A percentile compares a stretch with the other conserved stretches of the same genome.
These are phyloP conservation scores for Phodopus roborovskii DNA, from an alignment of 2,113 vertebrate species.

Conservation along the genomic window DNA sequence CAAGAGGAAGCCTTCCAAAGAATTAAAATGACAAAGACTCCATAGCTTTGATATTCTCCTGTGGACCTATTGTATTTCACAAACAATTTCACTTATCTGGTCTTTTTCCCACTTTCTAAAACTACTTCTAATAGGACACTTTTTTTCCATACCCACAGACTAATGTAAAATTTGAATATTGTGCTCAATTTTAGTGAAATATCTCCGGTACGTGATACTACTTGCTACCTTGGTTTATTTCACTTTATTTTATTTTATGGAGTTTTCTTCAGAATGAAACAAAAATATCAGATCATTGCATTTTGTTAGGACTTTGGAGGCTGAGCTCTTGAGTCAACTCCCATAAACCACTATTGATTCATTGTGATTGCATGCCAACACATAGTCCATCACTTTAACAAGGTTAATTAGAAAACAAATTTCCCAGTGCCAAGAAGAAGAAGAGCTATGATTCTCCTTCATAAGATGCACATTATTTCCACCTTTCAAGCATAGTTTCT, in stretches of 20 bases:
- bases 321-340: not conserved
- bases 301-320: not conserved
- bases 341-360: not conserved
- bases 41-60: too few species aligned
- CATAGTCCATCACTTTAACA: not conserved
- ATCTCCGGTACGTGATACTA: not conserved
- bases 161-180: not conserved
- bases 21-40: not conserved
- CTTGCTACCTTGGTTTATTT: not conserved
- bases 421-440: not conserved
- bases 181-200: not conserved
- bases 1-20: not conserved
- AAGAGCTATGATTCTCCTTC: not conserved
- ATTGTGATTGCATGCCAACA: not conserved
- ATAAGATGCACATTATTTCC: not conserved
- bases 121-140: not conserved
- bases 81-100: not conserved
- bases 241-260: not conserved
- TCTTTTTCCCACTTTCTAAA: not conserved
- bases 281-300: not conserved
- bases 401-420: constrained; percentile 20
- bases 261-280: not conserved
- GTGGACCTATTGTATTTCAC: not conserved
- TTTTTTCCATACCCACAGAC: not conserved
- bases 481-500: not conserved